phyloP scores from a whole-genome alignment of 2,113 vertebrate genomes.

The Benthochromis sp. region DNA sequence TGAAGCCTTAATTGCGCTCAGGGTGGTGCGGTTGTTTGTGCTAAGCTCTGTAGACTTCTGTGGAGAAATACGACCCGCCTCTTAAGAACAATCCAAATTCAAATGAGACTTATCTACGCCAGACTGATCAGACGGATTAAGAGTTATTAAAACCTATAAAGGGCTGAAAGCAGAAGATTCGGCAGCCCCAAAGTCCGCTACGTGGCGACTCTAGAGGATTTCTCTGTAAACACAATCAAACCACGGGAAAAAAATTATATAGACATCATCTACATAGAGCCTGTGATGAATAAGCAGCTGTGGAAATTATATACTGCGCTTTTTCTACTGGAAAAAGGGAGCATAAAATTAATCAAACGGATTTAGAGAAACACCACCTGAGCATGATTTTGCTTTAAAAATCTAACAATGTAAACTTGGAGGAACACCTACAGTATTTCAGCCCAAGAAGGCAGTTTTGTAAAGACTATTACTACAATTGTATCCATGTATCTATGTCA shows the following conservation, averaged over 20 bases:
- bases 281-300: neutral
- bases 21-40: slow-evolving; percentile 64
- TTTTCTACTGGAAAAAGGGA: neutral
- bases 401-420: neutral
- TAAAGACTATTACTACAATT: neutral
- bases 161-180: slow-evolving; percentile 46
- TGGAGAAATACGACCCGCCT: slow-evolving; percentile 48
- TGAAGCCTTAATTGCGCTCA: slow-evolving; percentile 69
- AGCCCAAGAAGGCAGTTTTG: neutral
- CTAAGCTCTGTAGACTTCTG: slow-evolving; percentile 54
- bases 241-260: neutral
- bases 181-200: slow-evolving; percentile 41
- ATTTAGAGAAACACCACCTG: neutral
- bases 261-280: slow-evolving; percentile 29
- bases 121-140: slow-evolving; percentile 85
- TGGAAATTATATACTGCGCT: neutral
- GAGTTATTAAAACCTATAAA: slow-evolving; percentile 81
- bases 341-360: neutral
- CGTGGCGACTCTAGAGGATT: slow-evolving; percentile 46
- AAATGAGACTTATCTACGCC: slow-evolving; percentile 84
- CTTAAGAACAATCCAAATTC: slow-evolving; percentile 74
- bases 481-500: neutral
- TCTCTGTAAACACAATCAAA: slow-evolving; percentile 45
- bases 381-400: neutral
- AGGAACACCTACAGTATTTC: neutral